phyloP scores from a whole-genome alignment of 2,797 vertebrate species.

The Pristis pectinata region DNA sequence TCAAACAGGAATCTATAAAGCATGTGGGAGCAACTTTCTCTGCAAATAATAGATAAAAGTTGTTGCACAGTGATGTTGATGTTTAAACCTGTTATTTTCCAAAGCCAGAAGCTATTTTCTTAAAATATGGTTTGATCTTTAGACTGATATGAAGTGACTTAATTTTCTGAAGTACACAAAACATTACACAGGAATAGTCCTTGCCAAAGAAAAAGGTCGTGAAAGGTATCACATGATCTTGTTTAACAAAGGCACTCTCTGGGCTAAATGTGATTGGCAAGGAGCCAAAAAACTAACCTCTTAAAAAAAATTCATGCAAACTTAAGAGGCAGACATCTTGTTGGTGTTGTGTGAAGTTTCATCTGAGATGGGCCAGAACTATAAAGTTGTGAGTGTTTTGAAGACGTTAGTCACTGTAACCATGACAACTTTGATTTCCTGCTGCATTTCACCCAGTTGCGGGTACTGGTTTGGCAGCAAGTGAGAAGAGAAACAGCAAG shows the following conservation, averaged over 20 bases:
- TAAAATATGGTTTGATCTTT: background rate
- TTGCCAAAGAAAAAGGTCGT: background rate
- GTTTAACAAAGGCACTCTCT: background rate
- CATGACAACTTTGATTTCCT: background rate
- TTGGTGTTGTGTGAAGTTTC: background rate
- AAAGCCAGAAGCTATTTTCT: background rate
- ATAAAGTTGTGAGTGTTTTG: no score
- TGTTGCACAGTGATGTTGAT: background rate
- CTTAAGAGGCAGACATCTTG: background rate
- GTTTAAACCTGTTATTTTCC: background rate
- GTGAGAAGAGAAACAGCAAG: background rate
- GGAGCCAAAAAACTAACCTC: background rate
- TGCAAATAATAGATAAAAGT: background rate
- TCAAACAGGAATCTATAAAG: background rate
- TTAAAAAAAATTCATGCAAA: background rate
- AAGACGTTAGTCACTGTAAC: background rate
- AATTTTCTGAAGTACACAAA: background rate
- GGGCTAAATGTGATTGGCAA: background rate
- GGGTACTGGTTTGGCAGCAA: background rate
- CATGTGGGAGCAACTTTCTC: background rate
- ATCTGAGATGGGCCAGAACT: background rate
- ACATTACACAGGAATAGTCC: background rate
- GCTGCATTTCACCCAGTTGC: background rate
- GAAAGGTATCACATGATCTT: background rate
- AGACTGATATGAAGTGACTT: background rate